These are phyloP conservation scores for Telenomus remus DNA, from an alignment of 1,140 invertebrate genomes.

Conservation along the genomic window DNA sequence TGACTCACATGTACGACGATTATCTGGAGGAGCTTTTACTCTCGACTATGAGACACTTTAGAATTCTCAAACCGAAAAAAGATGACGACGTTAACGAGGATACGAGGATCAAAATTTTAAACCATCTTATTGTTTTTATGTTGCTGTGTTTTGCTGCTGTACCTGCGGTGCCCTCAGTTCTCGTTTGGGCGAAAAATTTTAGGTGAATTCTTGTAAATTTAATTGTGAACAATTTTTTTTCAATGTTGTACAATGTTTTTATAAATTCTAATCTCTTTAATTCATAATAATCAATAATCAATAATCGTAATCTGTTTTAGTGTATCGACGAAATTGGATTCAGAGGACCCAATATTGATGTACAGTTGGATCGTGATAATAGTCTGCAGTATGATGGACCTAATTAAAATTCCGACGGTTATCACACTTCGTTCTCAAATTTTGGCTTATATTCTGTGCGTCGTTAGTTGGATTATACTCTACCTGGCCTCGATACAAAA, in stretches of 20 bases:
- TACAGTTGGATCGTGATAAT: conserved; percentile 67
- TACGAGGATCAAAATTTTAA: conserved; percentile 63
- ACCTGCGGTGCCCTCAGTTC: conserved; percentile 69
- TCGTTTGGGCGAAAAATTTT: conserved; percentile 75
- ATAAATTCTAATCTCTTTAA: no score
- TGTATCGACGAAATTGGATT: conserved; percentile 59
- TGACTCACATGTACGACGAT: conserved; percentile 73
- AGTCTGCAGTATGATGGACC: conserved; percentile 66
- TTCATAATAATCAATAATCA: no score
- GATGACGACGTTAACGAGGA: conserved; percentile 30
- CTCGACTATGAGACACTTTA: conserved; percentile 58
- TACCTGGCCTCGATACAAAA: conserved; percentile 57
- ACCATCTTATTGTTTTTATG: conserved; percentile 71
- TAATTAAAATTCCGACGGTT: conserved; percentile 63
- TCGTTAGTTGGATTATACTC: conserved; percentile 64
- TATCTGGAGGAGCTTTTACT: conserved; percentile 80
- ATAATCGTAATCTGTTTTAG: conserved; percentile 17
- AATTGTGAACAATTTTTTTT: no score
- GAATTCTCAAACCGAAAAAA: conserved; percentile 52
- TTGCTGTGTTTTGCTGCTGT: conserved; percentile 66
- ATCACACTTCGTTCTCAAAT: conserved; percentile 49
- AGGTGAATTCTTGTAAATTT: conserved; percentile 60
- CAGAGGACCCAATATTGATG: conserved; percentile 68
- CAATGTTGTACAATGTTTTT: no score
- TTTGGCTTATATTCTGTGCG: conserved; percentile 62